A percentile compares a stretch with the other conserved stretches of the same genome.
Evolutionary conservation across 2,113 vertebrate species (phyloP).

Genomic region (Neomonachus schauinslandi): DNA sequence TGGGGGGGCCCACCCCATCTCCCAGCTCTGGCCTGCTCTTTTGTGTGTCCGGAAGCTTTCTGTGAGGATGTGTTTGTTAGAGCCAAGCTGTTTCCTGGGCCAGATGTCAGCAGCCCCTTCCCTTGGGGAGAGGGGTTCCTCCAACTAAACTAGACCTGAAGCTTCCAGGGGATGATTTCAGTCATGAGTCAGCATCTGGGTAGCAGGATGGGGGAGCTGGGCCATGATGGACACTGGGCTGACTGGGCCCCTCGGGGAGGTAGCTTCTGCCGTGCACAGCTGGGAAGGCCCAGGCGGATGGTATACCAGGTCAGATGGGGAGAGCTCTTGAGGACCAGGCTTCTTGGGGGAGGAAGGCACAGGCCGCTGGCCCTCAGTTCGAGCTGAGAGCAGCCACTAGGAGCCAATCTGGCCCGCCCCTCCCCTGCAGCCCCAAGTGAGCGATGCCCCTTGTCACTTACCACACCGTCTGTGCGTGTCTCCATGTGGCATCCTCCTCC

Average conservation of each 20-base stretch:
- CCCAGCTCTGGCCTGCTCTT: not conserved
- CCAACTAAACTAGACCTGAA: not conserved
- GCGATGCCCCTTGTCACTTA: rapidly evolving
- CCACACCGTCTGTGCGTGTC: not conserved
- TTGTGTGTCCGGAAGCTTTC: not conserved
- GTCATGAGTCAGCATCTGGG: conserved; percentile 29
- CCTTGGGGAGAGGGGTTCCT: not conserved
- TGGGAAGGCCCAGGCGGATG: not conserved
- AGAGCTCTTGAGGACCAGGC: not conserved
- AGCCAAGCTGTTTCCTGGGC: not conserved
- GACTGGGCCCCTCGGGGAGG: not conserved
- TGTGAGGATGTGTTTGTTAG: not conserved
- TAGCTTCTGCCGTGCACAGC: not conserved
- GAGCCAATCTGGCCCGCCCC: not conserved
- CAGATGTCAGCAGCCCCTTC: not conserved
- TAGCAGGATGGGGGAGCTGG: not conserved
- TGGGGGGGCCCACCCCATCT: not conserved
- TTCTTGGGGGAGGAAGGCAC: not conserved
- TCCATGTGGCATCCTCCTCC: not conserved
- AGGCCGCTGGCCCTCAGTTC: not conserved
- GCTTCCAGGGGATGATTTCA: not conserved
- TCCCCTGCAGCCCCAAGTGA: not conserved
- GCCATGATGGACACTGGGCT: rapidly evolving
- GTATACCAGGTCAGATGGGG: not conserved
- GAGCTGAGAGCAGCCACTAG: not conserved